Percentiles rank a stretch among this genome's conserved stretches.
Conservation (phyloP, 2,113 vertebrate species). For the Tachysurus fulvidraco region DNA sequence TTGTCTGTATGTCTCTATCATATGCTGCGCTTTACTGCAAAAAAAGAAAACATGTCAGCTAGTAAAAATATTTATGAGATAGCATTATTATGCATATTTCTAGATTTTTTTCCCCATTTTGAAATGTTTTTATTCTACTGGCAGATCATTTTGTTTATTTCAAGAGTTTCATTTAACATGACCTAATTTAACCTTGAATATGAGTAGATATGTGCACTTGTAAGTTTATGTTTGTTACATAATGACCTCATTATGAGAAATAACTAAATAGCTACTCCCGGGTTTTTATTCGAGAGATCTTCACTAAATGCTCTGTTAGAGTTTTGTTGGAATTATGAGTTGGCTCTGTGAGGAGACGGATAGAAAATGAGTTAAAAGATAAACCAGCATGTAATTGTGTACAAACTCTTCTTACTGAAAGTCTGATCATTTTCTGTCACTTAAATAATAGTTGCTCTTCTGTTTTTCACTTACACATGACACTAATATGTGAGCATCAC, state of each 20-base stretch:
- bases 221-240: background rate
- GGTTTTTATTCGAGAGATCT: background rate
- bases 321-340: background rate
- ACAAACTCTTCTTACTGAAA: background rate
- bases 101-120: background rate
- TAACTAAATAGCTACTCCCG: background rate
- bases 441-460: background rate
- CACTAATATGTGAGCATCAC: background rate
- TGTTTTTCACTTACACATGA: background rate
- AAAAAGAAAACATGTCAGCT: background rate
- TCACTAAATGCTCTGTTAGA: background rate
- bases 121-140: background rate
- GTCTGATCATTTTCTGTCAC: background rate
- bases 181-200: background rate
- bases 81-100: background rate
- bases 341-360: background rate
- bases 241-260: background rate
- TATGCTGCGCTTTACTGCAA: background rate
- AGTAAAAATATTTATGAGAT: background rate
- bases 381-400: background rate
- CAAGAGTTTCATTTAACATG: background rate
- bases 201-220: background rate
- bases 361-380: background rate
- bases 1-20: background rate
- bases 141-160: background rate